These are phyloP conservation scores for Hydroisotoma schaefferi DNA, from an alignment of 2,888 invertebrate species.

Conservation along the genomic window DNA sequence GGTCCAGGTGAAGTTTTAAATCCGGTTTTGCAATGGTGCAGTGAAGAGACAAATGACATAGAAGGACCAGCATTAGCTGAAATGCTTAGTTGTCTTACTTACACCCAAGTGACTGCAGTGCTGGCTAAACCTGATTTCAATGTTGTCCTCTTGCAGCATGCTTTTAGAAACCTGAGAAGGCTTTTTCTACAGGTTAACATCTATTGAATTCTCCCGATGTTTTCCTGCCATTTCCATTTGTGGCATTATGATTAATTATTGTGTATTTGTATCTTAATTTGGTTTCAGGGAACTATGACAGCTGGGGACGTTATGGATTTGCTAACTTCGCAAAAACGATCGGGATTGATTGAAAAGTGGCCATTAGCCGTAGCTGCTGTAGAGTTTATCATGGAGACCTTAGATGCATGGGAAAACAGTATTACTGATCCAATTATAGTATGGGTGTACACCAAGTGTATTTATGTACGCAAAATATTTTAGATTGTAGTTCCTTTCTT, in stretches of 20 bases:
- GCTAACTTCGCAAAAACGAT: constrained; percentile 38
- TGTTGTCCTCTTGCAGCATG: constrained; percentile 31
- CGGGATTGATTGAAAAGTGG: constrained; percentile 37
- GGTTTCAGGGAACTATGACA: not conserved
- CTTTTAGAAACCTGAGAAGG: constrained; percentile 36
- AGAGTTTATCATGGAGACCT: constrained; percentile 41
- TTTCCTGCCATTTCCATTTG: not conserved
- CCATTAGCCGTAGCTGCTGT: constrained; percentile 44
- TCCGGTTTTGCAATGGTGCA: constrained; percentile 37
- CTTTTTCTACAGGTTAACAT: constrained; percentile 28
- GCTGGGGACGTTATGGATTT: constrained; percentile 34
- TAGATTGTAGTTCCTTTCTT: no score
- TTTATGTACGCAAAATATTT: no score
- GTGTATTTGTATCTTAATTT: constrained; percentile 4
- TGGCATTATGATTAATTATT: constrained; percentile 14
- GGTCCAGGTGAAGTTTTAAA: constrained; percentile 3
- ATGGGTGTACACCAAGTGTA: no score
- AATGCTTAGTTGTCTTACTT: constrained; percentile 36
- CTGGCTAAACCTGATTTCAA: constrained; percentile 39
- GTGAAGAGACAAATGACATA: constrained; percentile 33
- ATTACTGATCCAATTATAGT: not conserved
- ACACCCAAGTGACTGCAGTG: constrained; percentile 37
- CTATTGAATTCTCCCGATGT: not conserved
- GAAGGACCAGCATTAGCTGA: constrained; percentile 45
- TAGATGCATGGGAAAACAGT: constrained; percentile 47